Base-by-base conservation (phyloP, 2,113 vertebrate species). In the Corythaeola cristata region DNA sequence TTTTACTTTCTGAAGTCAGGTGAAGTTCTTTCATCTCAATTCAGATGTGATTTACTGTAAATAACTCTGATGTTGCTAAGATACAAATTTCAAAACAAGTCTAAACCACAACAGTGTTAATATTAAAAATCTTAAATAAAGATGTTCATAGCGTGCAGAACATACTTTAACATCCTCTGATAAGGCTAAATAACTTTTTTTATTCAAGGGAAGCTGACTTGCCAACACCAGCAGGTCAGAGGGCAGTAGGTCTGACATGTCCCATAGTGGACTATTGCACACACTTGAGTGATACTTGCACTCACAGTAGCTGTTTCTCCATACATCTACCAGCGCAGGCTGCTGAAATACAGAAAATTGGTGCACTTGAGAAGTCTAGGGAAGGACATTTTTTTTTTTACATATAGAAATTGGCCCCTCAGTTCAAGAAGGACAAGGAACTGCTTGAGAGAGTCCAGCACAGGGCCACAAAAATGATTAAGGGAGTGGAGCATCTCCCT, bases 1-100 rank as follows among this genome's bases (percentile, higher is more conserved):
- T 85, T 95, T 96, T 88, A 67, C 66, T 69, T 95, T 91, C 83
- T 67, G 66, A 72, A 96, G 92, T 95, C 89, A 97, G 94, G 91
- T 95, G 92, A 94, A 93, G 28, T 82, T 95, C 80, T 95, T 94
- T 95, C 87, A 93, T 93, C 74, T 92, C 67, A 87, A 62, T 83
- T 89, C 91, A 89, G 94, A 74, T 85, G 76, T 93, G 68, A 90
- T 94, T 96, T 97, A 97, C 88, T 90, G 72, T 92, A 96, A 96
- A 83, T 83, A 96, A 37, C 35, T 89, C 60, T 62, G 58, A 91
- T 1, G 69, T 96, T 95, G 91, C 94, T 89, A 93, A 64, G 91
- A 95, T 84, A 96, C 49, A 85, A 81, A 75, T 95, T 95, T 73
- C 66, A 88, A 94, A 97, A 89, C 80, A 93, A 77, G 59, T 52